Base-by-base conservation (phyloP, 2,113 vertebrate genomes). In the Dipodomys merriami region DNA sequence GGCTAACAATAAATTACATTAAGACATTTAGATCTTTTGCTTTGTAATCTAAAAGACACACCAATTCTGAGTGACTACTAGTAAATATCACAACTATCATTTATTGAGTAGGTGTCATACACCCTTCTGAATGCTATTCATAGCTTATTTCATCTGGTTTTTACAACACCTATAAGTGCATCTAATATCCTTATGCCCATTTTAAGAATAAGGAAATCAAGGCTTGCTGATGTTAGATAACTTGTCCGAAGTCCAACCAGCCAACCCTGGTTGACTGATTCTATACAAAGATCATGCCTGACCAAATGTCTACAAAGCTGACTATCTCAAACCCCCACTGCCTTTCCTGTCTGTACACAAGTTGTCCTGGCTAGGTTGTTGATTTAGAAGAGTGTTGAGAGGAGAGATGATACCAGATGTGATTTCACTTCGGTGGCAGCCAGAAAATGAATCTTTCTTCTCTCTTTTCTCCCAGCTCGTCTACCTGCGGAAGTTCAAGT, bases 401-500 rank as follows among this genome's bases (percentile, higher is more conserved):
- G 53, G 16, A 46, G 11, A 35, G 77, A 35, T 83, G 67, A 90
- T 74, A 39, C 62, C 71, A 44, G 78, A 39, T 81, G 25, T 23
- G 27, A 60, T 46, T 25, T 82, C 35, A 22, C 33, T 12, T 57
- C 33, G 62, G 74, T 9, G 0, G 25, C 57, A 29, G 11, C 29
- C 19, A 11, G 15, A 67, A 67, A 62, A 53, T 0, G 20, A 27
- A 13, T 25, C 80, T 91, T 86, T 94, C 46, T 49, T 13, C 8
- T 27, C 33, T 20, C 22, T 67, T 29, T 64, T 23, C 5, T 79
- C 39, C 83, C 78, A 99, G 99, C 92, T 99, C 77, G 92, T 98
- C 89, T 99, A 98, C 90, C 98, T 99, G 49, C 98, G 98, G 90
- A 98, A 84, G 77, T 99, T 99, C 87, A 98, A 98, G 96, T 97